phyloP scores from a whole-genome alignment of 2,113 vertebrate genomes.

The Spheniscus mendiculus region DNA sequence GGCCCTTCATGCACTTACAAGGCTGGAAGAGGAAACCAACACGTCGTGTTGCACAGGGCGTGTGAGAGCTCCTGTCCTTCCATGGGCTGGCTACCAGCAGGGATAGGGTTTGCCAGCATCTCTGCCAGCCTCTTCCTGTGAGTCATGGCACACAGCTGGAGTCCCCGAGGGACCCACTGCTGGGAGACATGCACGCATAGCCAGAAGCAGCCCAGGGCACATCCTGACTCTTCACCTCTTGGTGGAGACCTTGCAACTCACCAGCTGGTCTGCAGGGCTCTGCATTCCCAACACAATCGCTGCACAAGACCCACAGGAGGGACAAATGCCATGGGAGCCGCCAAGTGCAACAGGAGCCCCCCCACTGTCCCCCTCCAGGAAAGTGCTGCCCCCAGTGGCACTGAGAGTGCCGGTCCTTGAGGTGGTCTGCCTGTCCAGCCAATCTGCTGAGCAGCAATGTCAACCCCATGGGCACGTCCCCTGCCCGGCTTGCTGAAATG shows the following conservation, averaged over 20 bases:
- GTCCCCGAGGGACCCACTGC: neutral
- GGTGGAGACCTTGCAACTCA: neutral
- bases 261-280: neutral
- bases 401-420: neutral
- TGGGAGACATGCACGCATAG: neutral
- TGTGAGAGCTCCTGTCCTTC: neutral
- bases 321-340: neutral
- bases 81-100: neutral
- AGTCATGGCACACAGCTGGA: neutral
- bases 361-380: neutral
- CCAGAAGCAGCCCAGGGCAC: neutral
- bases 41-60: fast-evolving
- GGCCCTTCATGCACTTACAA: neutral
- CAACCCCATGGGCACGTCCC: fast-evolving
- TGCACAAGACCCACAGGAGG: neutral
- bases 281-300: neutral
- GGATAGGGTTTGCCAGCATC: neutral
- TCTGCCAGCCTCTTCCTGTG: neutral
- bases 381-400: fast-evolving
- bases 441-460: neutral
- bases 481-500: neutral
- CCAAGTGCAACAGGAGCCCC: neutral
- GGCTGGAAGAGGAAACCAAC: neutral
- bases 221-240: neutral
- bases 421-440: neutral